These are phyloP conservation scores for Venturia canescens DNA, from an alignment of 1,140 invertebrate genomes.

Conservation along the genomic window DNA sequence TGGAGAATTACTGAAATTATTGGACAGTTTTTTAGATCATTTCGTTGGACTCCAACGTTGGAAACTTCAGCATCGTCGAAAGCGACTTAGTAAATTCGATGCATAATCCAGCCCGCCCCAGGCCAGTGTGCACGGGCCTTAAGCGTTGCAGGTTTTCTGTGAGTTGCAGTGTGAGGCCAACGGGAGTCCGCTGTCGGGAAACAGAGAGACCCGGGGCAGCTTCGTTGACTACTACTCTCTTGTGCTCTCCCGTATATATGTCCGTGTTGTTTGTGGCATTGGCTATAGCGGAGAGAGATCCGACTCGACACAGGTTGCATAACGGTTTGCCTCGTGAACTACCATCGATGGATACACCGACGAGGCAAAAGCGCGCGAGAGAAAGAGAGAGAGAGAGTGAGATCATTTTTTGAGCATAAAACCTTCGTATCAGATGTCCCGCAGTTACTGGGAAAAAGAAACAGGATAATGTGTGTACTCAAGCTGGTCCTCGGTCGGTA, in stretches of 20 bases:
- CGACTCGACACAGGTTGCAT: conserved; percentile 60
- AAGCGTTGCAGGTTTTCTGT: background rate
- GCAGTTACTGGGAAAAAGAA: conserved; percentile 13
- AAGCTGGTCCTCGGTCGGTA: background rate
- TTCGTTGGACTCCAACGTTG: too few species aligned
- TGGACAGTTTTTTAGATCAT: too few species aligned
- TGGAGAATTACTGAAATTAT: too few species aligned
- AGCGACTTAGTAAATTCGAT: too few species aligned
- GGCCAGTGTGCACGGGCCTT: too few species aligned
- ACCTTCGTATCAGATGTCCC: conserved; percentile 22
- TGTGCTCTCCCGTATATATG: background rate
- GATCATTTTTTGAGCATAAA: background rate
- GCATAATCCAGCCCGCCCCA: too few species aligned
- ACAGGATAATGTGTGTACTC: conserved; percentile 13
- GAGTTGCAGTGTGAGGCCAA: conserved; percentile 16
- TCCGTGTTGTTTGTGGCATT: conserved; percentile 5
- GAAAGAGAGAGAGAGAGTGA: background rate
- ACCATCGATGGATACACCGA: conserved; percentile 49
- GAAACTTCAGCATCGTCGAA: too few species aligned
- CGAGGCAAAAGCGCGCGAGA: background rate
- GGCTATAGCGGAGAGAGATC: conserved; percentile 46
- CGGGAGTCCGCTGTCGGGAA: conserved; percentile 36
- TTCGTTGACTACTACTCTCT: background rate
- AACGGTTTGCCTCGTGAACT: conserved; percentile 56
- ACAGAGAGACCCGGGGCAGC: background rate